These are phyloP conservation scores for Eleutherodactylus coqui DNA, from an alignment of 2,797 vertebrate species.

Conservation along the genomic window DNA sequence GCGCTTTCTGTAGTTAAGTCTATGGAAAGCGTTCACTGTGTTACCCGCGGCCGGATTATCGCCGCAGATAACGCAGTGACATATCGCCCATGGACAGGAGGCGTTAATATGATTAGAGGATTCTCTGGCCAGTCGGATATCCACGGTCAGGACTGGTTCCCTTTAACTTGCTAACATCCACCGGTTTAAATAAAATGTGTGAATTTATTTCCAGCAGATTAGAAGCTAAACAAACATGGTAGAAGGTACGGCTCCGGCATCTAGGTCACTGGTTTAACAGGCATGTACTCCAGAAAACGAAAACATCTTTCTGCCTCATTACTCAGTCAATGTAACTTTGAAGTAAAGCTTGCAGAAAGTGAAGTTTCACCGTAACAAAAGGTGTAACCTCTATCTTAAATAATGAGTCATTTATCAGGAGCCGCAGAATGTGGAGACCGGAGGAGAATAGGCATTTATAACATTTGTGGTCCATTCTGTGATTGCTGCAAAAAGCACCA, in stretches of 20 bases:
- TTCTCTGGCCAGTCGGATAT: neutral
- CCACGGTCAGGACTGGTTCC: neutral
- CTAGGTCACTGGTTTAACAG: conserved; percentile 48
- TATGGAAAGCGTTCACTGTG: too few relatives aligned
- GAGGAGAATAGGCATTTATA: neutral
- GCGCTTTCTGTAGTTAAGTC: too few relatives aligned
- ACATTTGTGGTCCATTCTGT: conserved; percentile 7
- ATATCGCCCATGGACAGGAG: too few relatives aligned
- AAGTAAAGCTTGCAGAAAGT: conserved; percentile 19
- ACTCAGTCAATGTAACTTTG: conserved; percentile 38
- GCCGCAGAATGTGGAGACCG: conserved; percentile 1
- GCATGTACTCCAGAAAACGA: conserved; percentile 35
- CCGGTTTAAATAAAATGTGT: neutral
- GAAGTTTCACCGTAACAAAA: conserved; percentile 23
- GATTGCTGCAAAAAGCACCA: neutral
- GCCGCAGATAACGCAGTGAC: too few relatives aligned
- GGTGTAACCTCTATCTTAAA: conserved; percentile 52
- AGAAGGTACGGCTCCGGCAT: conserved; percentile 13
- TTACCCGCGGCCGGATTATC: too few relatives aligned
- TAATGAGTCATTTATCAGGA: conserved; percentile 31
- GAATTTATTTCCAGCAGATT: conserved; percentile 33
- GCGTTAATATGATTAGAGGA: neutral
- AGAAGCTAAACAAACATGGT: conserved; percentile 29
- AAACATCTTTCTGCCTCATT: conserved; percentile 56
- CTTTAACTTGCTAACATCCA: too few relatives aligned